Evolutionary conservation across 53 echinoderm and acorn worm genomes (phyloP), one percentile per base, ranked within the genome.

Genomic region (Echinarachnius parma): DNA sequence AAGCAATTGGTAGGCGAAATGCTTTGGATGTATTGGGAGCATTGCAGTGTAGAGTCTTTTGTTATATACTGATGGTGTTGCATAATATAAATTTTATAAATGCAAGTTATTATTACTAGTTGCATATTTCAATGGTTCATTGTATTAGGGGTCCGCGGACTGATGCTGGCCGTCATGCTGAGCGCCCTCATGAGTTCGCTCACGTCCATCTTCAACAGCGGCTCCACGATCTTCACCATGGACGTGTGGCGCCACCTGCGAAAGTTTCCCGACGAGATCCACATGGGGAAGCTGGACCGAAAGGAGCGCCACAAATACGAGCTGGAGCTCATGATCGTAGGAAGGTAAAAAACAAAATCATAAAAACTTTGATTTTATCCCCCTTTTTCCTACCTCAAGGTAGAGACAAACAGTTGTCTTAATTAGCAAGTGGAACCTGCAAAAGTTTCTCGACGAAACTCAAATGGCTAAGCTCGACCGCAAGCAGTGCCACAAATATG

Each of bases 121-220:
- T n/a, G n/a, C n/a, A n/a, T n/a, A n/a, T n/a, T n/a, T n/a, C n/a
- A n/a, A n/a, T n/a, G n/a, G n/a, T n/a, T n/a, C n/a, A n/a, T n/a
- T n/a, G n/a, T n/a, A n/a, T n/a, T n/a, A 94, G 95, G 95, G 62
- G 35, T 90, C 0, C 84, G 84, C 50, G 95, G 95, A 11, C 61
- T 94, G 75, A 94, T 94, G 95, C 48, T 94, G 27, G 95, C 95
- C 3, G 95, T 94, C 1, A 94, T 94, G 95, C 45, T 94, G 9
- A 85, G 90, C 35, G 95, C 95, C 37, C 82, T 94, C 34, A 94
- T 90, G 82, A 94, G 95, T 60, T 94, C 95, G 4, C 67, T 94
- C 52, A 94, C 95, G 4, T 94, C 95, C 26, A 90, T 94, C 67
- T 94, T 94, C 50, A 94, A 94, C 79, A 94, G 95, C 48, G 87